Percentiles rank a stretch among this genome's conserved stretches.
phyloP scores from a whole-genome alignment of 2,113 vertebrate genomes.

The Strigops habroptila region DNA sequence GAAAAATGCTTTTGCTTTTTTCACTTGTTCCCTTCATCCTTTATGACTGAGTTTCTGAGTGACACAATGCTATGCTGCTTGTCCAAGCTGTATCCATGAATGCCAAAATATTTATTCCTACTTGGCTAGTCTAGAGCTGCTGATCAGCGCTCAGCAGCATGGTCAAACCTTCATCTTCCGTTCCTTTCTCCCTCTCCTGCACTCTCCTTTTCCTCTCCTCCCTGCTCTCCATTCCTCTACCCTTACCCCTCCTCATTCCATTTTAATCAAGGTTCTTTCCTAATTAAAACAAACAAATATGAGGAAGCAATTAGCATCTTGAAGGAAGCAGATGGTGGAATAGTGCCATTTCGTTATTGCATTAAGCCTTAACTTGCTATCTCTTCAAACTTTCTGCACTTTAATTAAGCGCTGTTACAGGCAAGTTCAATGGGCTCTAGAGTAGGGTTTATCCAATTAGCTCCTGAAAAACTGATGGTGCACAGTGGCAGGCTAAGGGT shows the following conservation, averaged over 20 bases:
- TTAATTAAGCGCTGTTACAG: constrained; percentile 76
- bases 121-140: neutral
- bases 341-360: constrained; percentile 69
- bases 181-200: neutral
- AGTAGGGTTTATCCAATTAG: constrained; percentile 71
- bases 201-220: neutral
- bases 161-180: neutral
- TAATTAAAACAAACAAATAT: constrained; percentile 83
- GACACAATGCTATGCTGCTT: neutral
- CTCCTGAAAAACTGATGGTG: constrained; percentile 48
- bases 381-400: constrained; percentile 77
- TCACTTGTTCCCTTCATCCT: neutral
- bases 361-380: constrained; percentile 75
- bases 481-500: constrained; percentile 19
- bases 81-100: neutral
- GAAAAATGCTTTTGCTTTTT: neutral
- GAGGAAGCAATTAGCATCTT: constrained; percentile 76
- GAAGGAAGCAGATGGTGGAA: constrained; percentile 77
- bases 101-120: neutral
- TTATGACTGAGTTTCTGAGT: neutral
- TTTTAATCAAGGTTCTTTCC: constrained; percentile 73
- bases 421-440: constrained; percentile 71
- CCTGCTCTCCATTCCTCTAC: constrained; percentile 13
- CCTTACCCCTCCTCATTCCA: constrained; percentile 49
- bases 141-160: neutral